Evolutionary conservation across 2,888 invertebrate species (phyloP), one percentile per base, ranked within the genome.

Genomic region (Clivina fossor): DNA sequence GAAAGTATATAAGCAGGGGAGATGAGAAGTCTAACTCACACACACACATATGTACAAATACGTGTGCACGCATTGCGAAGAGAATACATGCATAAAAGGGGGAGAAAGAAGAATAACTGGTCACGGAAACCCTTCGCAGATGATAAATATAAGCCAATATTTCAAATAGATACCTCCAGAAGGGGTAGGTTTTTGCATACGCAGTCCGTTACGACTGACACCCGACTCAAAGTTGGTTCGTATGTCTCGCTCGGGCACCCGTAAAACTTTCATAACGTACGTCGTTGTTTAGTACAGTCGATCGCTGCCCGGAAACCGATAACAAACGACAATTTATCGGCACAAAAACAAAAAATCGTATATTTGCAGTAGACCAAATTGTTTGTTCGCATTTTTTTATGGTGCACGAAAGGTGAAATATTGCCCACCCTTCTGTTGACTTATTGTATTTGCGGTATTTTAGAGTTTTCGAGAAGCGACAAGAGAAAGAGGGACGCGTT

Each of bases 91-190:
- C 61, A 61, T 60, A 63, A 62, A 61, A 62, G 62, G 64, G 62
- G 64, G 59, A 33, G 47, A 60, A 60, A 61, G 61, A 60, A 61
- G 62, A 61, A 61, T 63, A 62, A 63, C 65, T 53, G 65, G 64
- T 64, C 63, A 53, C 58, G 62, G 63, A 63, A 63, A 64, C 65
- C 61, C 59, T 58, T 50, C 51, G 53, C 57, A 57, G 61, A 64
- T 67, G 68, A 68, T 67, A 67, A 66, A 68, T 67, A 65, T 61
- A 61, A 64, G 60, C 65, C 66, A 62, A 68, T 68, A 68, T 67
- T 65, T 68, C 66, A 68, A 63, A 48, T 62, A 66, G 66, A 66
- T 66, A 65, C 64, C 66, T 65, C 56, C 54, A 56, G 58, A 57
- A 50, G 50, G 66, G 64, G 65, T 58, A 60, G 58, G 58, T 65